Evolutionary conservation across 2,113 vertebrate species (phyloP).

Genomic region (Mirounga angustirostris): DNA sequence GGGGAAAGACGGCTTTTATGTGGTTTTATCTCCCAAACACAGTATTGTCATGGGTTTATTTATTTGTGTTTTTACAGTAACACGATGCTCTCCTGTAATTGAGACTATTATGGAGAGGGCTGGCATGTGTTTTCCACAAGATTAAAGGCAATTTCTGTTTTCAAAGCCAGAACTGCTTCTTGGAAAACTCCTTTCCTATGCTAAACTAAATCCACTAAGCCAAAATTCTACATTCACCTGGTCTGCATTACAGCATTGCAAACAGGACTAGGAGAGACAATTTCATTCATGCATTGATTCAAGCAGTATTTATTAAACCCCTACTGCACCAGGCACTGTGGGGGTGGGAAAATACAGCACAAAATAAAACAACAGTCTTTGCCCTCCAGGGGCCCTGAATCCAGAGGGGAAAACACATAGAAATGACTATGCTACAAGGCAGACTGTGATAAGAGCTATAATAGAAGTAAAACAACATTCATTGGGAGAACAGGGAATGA

Average conservation of each 20-base stretch:
- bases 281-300: constrained; percentile 65
- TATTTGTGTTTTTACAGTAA: constrained; percentile 82
- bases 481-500: neutral
- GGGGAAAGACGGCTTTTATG: constrained; percentile 77
- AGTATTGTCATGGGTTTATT: constrained; percentile 77
- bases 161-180: constrained; percentile 74
- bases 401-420: constrained; percentile 47
- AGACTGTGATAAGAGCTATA: constrained; percentile 62
- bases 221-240: constrained; percentile 71
- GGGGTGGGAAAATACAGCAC: constrained; percentile 48
- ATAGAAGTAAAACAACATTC: constrained; percentile 44
- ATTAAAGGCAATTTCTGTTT: constrained; percentile 80
- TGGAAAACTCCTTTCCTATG: constrained; percentile 71
- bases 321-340: neutral
- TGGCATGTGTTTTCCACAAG: constrained; percentile 77
- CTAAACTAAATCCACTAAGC: constrained; percentile 66
- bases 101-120: constrained; percentile 71
- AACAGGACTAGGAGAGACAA: constrained; percentile 4
- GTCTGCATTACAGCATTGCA: constrained; percentile 41
- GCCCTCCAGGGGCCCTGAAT: constrained; percentile 59
- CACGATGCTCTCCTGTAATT: constrained; percentile 73
- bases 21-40: constrained; percentile 79
- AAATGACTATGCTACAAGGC: constrained; percentile 55
- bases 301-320: constrained; percentile 57
- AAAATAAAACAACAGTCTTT: constrained; percentile 70